Base-by-base conservation (phyloP, 2,888 invertebrate genomes). In the Cepaea hortensis region DNA sequence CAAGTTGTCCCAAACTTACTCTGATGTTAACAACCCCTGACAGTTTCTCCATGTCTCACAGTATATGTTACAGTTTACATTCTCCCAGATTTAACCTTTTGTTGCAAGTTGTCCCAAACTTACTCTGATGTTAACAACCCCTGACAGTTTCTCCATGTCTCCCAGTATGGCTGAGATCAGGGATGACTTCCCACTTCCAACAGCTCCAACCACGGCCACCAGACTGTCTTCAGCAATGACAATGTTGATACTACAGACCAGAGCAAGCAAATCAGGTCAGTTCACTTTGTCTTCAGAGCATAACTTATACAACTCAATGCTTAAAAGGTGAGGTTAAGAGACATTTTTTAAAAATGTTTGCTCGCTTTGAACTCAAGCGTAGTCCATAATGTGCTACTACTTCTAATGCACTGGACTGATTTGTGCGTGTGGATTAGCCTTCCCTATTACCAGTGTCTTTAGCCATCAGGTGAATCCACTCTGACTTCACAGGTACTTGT, bases 201-300 rank as follows among this genome's bases (percentile, higher is more conserved):
- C 88, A 18, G 82, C 35, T 4, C 88, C 88, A 23, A 88, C 88
- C 46, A 88, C 88, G n/a, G 87, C 88, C 76, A 88, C 88, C 72
- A 88, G 80, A 15, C 84, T 81, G 3, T 80, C 88, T 35, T 87
- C 84, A 61, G 46, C 68, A 23, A 88, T 81, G 5, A 48, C 76
- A 35, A 88, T 15, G 65, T 88, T 88, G 81, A 88, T 88, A 62
- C 88, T 88, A 84, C 55, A 55, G 55, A 55, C 55, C 35, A 55
- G 55, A 55, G 11, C 55, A 50, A 68, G 23, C 0, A 62, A 15
- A 13, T 3, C 61, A 79, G 15, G 7, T 35, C 18, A 79, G 20
- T n/a, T 73, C 11, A 35, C 73, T n/a, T 35, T 35, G 11, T 18
- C 23, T 5, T 73, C 23, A n/a, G 6, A 13, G 13, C 3, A 18